Conservation (phyloP, 1,140 invertebrate genomes). For the Camponotus vicinus region DNA sequence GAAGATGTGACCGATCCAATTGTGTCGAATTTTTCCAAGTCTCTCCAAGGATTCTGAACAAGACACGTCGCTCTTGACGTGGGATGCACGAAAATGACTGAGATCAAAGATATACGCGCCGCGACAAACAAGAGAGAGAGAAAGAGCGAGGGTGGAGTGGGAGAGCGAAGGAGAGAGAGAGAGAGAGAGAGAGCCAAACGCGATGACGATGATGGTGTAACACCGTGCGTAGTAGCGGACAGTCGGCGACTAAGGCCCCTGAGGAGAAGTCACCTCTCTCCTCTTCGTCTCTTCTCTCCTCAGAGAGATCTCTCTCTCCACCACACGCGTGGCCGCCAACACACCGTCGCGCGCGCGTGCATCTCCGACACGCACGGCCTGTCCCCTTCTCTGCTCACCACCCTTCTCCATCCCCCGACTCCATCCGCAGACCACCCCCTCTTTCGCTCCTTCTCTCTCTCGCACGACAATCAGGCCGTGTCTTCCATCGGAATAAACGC, state of each 20-base stretch:
- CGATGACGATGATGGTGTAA: conserved; percentile 71
- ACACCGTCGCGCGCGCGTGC: conserved; percentile 68
- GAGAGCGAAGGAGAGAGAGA: conserved; percentile 21
- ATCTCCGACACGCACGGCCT: conserved; percentile 65
- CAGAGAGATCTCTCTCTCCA: conserved; percentile 70
- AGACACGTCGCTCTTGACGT: neutral
- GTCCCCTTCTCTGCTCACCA: conserved; percentile 30
- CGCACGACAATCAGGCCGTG: conserved; percentile 1
- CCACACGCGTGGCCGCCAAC: conserved; percentile 70
- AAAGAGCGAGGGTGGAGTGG: neutral
- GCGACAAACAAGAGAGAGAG: conserved; percentile 66
- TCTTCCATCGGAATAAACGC: conserved; percentile 46
- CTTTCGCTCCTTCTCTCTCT: conserved; percentile 33
- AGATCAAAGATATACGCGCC: conserved; percentile 54
- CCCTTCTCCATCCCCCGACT: neutral
- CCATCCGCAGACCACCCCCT: conserved; percentile 31
- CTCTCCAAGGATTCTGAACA: neutral
- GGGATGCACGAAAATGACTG: conserved; percentile 54
- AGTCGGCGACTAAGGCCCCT: conserved; percentile 80
- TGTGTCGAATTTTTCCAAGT: conserved; percentile 1
- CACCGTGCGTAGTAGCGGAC: conserved; percentile 80
- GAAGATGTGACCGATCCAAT: neutral
- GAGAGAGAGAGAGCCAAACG: conserved; percentile 11
- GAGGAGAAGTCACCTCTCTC: conserved; percentile 81
- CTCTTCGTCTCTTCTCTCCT: conserved; percentile 72